A percentile compares a stretch with the other conserved stretches of the same genome.
These are phyloP conservation scores for Rhopalosiphum nymphaeae DNA, from an alignment of 2,888 invertebrate genomes.

Conservation along the genomic window DNA sequence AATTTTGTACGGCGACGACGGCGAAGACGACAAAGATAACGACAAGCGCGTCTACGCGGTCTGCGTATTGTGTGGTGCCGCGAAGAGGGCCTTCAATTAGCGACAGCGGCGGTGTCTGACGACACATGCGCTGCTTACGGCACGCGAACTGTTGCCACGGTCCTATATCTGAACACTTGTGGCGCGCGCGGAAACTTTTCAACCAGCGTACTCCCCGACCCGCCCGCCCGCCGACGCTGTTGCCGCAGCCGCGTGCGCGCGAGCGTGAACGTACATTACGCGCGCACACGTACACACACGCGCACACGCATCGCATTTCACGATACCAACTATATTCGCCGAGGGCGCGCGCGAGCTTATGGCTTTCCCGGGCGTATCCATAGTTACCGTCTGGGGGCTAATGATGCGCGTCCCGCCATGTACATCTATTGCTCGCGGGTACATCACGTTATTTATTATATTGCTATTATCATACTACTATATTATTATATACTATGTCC, in stretches of 20 bases:
- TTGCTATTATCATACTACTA: not conserved
- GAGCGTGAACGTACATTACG: not conserved
- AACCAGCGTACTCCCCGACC: not conserved
- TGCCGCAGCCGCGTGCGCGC: not conserved
- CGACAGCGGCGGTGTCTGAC: not conserved
- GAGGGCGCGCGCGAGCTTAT: conserved; percentile 37
- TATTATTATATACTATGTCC: not conserved
- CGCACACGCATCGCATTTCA: not conserved
- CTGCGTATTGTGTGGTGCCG: not conserved
- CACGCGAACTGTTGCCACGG: conserved; percentile 49
- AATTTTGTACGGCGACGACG: not conserved
- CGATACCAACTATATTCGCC: not conserved
- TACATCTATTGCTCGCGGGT: not conserved
- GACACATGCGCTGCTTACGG: conserved; percentile 20
- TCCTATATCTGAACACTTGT: conserved; percentile 56
- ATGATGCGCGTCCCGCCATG: conserved; percentile 32
- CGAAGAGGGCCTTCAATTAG: not conserved
- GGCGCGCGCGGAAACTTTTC: conserved; percentile 58
- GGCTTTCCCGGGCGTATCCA: conserved; percentile 55
- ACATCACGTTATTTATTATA: not conserved
- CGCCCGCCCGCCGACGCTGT: not conserved
- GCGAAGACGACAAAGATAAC: not conserved
- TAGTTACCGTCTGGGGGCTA: conserved; percentile 57
- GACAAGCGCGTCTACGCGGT: not conserved
- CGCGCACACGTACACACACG: not conserved